These are phyloP conservation scores for Stenoptilia bipunctidactyla DNA, from an alignment of 2,888 invertebrate species.

Conservation along the genomic window DNA sequence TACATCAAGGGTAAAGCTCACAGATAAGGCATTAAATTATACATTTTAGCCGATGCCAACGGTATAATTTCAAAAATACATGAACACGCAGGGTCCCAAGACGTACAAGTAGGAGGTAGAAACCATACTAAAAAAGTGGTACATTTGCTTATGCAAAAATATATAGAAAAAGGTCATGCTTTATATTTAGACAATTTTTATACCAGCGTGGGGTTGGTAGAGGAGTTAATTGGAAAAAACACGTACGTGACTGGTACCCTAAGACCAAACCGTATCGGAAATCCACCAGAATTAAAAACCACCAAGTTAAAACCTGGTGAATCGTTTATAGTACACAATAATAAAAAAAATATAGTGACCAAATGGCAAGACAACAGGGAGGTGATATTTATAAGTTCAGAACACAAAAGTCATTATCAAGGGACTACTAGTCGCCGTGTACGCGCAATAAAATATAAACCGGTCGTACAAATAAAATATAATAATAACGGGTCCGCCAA, in stretches of 20 bases:
- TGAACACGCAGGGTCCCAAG: slow-evolving; percentile 21
- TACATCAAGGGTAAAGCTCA: slow-evolving; percentile 18
- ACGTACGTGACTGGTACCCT: slow-evolving; percentile 19
- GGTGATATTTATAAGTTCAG: slow-evolving; percentile 17
- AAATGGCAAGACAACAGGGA: slow-evolving; percentile 19
- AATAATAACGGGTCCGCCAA: too few relatives aligned
- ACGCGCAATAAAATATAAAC: slow-evolving; percentile 19
- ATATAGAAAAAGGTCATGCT: slow-evolving; percentile 7
- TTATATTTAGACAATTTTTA: neutral
- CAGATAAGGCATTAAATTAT: slow-evolving; percentile 24
- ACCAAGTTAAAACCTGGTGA: slow-evolving; percentile 15
- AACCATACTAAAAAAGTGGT: slow-evolving; percentile 21
- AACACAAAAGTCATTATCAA: slow-evolving; percentile 18
- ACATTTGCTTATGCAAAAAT: slow-evolving; percentile 15
- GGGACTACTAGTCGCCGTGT: slow-evolving; percentile 19
- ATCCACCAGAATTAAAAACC: slow-evolving; percentile 9
- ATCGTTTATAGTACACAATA: slow-evolving; percentile 7
- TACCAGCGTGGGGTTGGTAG: too few relatives aligned
- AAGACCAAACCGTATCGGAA: slow-evolving; percentile 15
- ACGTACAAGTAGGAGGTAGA: slow-evolving; percentile 19
- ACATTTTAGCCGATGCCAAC: slow-evolving; percentile 16
- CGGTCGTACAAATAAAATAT: slow-evolving; percentile 15
- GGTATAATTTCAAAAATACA: slow-evolving; percentile 21
- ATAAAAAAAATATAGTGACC: slow-evolving; percentile 16
- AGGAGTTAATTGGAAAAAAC: too few relatives aligned